Evolutionary conservation across 2,797 vertebrate genomes (phyloP), one percentile per base, ranked within the genome.

Genomic region (Gadopsis marmoratus): DNA sequence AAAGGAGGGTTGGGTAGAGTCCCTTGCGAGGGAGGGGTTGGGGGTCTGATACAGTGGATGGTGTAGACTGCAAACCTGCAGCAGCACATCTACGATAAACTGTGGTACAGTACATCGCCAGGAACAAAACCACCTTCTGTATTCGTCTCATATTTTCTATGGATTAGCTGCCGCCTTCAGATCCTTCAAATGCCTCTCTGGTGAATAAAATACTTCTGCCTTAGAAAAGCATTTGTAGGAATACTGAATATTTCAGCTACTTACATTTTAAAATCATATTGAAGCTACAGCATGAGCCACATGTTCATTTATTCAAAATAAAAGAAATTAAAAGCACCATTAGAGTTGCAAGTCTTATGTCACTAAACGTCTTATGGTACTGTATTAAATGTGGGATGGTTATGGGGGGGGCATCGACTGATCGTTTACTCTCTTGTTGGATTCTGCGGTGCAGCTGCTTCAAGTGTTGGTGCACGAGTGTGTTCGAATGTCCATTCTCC

Each of bases 1-100:
- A 93, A 88, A 91, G 79, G 64, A 87, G 76, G 72, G 80, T 55
- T 86, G 82, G 85, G 81, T 76, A 68, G 65, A 89, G 76, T 88
- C 90, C 83, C 79, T 58, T 66, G 72, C 11, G 78, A 86, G 50
- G 77, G 62, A 74, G 67, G 56, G 41, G 62, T 29, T 45, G 65
- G 66, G 43, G 67, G 19, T 70, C 66, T 81, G 68, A 72, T 71
- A 73, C 67, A 60, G 68, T 67, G 78, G 74, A 90, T 78, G 79
- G 77, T 69, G 70, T 58, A 23, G 70, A 78, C 77, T 82, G 75
- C 81, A 84, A 85, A 86, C 80, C 75, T 86, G 74, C 82, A 67
- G 53, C 53, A 76, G 74, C 59, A 76, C 65, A 63, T 73, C 21
- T 1, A 33, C 29, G 17, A 70, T 68, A 76, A 80, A 73, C 67